Percentiles rank a stretch among this genome's conserved stretches.
Evolutionary conservation across 2,113 vertebrate genomes (phyloP).

Genomic region (Carlito syrichta): DNA sequence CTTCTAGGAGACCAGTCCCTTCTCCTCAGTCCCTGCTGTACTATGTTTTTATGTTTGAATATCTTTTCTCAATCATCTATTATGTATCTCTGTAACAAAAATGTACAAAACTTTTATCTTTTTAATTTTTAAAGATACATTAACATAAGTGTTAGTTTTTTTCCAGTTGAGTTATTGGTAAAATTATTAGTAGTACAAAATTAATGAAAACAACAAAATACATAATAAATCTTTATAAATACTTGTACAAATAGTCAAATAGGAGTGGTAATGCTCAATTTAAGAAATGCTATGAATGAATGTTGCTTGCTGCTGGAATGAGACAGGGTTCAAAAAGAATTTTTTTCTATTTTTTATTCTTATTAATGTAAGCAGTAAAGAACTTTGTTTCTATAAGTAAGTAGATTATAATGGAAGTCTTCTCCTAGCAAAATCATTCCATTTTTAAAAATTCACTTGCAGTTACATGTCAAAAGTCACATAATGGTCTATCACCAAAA

Average conservation of each 20-base stretch:
- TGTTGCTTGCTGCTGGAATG: too few species aligned
- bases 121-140: too few species aligned
- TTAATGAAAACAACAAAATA: neutral
- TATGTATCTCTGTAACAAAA: neutral
- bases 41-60: neutral
- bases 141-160: too few species aligned
- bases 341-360: neutral
- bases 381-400: neutral
- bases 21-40: neutral
- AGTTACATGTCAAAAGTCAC: neutral
- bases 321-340: neutral
- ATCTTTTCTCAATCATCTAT: neutral
- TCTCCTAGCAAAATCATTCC: neutral
- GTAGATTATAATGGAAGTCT: neutral
- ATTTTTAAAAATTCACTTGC: neutral
- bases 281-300: neutral
- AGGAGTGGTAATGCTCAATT: neutral
- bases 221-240: neutral
- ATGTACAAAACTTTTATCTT: neutral
- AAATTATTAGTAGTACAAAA: neutral
- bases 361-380: neutral
- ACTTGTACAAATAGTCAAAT: neutral
- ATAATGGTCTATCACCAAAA: neutral
- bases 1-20: neutral
- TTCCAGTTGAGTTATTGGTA: neutral